These are phyloP conservation scores for Nothoprocta perdicaria DNA, from an alignment of 2,113 vertebrate species.

Conservation along the genomic window DNA sequence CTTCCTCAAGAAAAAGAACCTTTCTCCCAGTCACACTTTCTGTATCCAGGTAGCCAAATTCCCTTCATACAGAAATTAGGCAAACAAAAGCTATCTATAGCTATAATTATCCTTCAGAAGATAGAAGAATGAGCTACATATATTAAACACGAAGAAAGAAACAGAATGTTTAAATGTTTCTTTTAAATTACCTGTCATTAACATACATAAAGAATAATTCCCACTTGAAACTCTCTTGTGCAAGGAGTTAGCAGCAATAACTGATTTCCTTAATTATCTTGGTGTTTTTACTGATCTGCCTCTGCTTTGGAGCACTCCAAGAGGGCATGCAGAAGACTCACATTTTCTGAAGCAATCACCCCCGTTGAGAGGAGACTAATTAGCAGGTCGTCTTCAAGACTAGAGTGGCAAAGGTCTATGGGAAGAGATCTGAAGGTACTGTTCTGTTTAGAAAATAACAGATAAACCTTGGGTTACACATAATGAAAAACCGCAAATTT, in stretches of 20 bases:
- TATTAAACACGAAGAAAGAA: not conserved
- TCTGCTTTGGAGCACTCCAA: not conserved
- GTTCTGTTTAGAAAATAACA: not conserved
- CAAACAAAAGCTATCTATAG: not conserved
- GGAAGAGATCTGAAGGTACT: not conserved
- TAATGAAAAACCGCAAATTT: not conserved
- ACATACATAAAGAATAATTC: not conserved
- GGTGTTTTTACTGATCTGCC: not conserved
- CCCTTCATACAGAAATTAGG: not conserved
- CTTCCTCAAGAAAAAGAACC: not conserved
- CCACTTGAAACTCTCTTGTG: not conserved
- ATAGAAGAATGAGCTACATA: not conserved
- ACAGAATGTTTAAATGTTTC: not conserved
- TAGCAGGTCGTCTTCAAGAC: not conserved
- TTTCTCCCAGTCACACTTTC: not conserved
- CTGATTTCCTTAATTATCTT: not conserved
- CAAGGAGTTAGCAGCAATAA: not conserved
- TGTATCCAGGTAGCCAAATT: not conserved
- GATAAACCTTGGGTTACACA: not conserved
- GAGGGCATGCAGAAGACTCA: not conserved
- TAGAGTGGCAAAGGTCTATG: not conserved
- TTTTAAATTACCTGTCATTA: not conserved
- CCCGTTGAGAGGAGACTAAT: not conserved
- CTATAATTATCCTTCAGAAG: not conserved
- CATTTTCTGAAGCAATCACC: not conserved